Percentiles rank a stretch among this genome's conserved stretches.
Conservation (phyloP, 2,113 vertebrate species). For the Megaceryle torquata region DNA sequence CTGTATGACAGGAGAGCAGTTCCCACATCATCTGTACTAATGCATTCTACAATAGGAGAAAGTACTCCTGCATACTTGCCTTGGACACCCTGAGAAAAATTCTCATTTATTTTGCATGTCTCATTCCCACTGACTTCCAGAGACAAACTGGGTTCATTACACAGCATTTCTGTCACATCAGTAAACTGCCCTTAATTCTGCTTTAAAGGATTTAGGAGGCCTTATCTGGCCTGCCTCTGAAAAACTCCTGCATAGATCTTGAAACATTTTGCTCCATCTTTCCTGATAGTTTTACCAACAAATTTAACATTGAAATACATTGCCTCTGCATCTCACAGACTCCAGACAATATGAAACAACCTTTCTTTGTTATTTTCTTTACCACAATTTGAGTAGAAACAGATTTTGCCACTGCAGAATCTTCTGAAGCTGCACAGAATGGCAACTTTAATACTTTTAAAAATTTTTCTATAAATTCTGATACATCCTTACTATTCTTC, state of each 20-base stretch:
- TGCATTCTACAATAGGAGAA: background rate
- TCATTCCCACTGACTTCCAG: background rate
- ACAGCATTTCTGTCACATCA: background rate
- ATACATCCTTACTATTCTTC: background rate
- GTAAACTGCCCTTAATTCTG: background rate
- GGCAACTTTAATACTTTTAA: background rate
- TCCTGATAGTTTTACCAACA: background rate
- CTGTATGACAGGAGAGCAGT: background rate
- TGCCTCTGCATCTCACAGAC: background rate
- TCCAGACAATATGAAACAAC: background rate
- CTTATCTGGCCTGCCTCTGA: background rate
- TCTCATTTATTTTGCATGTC: background rate
- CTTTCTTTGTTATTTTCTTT: background rate
- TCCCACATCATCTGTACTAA: background rate
- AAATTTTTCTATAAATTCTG: background rate
- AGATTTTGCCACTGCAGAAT: background rate
- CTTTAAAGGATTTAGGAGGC: background rate
- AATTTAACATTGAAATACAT: background rate
- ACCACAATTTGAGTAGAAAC: background rate
- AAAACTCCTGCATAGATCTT: background rate
- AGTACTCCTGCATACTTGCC: background rate
- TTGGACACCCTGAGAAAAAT: background rate
- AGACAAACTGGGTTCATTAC: background rate
- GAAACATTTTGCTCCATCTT: background rate
- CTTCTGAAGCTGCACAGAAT: background rate